Evolutionary conservation across 2,113 vertebrate genomes (phyloP), one percentile per base, ranked within the genome.

Genomic region (Piliocolobus tephrosceles): DNA sequence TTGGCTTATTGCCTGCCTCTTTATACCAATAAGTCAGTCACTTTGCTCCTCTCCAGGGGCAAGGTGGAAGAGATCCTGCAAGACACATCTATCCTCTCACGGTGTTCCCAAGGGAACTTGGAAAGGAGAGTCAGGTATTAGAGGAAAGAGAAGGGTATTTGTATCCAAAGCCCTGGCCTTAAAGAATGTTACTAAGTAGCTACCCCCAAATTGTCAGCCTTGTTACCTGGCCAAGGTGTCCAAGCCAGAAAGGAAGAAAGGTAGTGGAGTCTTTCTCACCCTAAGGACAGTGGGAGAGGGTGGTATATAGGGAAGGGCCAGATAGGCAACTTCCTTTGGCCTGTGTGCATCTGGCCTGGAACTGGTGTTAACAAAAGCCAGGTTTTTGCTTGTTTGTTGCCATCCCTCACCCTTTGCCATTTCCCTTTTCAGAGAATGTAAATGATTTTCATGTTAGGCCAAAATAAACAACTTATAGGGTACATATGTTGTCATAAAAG

Each of bases 361-460:
- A 84, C 84, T 87, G 10, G 16, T 78, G 58, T 94, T 96, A 76
- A 72, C 55, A 73, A 30, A 76, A 93, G 95, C 66, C 38, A 64
- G 43, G 20, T 61, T 88, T 83, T 68, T 76, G 91, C 84, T 52
- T 76, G 61, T 95, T 92, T 96, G 43, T 84, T 83, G 32, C 80
- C 78, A 68, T 78, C 43, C 57, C 90, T 96, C 81, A 90, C 72
- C 30, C 22, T 92, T 87, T 55, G 80, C 85, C 94, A 94, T 93
- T 93, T 87, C 94, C 92, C 55, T 58, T 94, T 61, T 94, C 94
- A 92, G 88, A 98, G 97, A 97, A 98, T 95, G 88, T 96, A 98
- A 84, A 81, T 82, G 93, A 92, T 88, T 76, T 96, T 95, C 90
- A 95, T 70, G 85, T 97, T 96, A 96, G 97, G 97, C 97, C 97